These are phyloP conservation scores for Branchellion lobata DNA, from an alignment of 2,888 invertebrate species.

Conservation along the genomic window DNA sequence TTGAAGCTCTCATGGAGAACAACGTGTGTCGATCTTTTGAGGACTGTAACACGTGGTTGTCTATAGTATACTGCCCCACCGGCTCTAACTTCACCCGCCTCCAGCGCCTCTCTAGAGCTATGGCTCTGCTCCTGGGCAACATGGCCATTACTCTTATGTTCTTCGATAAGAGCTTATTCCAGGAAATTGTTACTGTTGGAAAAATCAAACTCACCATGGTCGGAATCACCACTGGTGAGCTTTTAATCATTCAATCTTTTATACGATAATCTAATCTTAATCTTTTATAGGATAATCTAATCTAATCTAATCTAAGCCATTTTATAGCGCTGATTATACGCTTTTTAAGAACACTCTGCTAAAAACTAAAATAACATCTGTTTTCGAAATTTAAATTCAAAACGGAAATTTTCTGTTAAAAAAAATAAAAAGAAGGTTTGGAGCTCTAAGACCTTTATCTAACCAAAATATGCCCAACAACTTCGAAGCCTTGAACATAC, in stretches of 20 bases:
- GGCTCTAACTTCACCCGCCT: constrained; percentile 25
- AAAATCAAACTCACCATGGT: constrained; percentile 16
- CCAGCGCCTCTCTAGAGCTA: constrained; percentile 17
- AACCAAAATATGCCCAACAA: no score
- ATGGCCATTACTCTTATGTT: constrained; percentile 23
- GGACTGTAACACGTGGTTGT: constrained; percentile 37
- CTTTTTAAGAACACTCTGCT: no score
- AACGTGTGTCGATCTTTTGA: constrained; percentile 21
- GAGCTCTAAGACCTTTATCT: no score
- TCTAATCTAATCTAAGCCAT: no score
- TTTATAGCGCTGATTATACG: no score
- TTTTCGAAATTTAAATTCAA: no score
- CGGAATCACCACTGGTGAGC: constrained; percentile 16
- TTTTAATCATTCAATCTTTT: neutral
- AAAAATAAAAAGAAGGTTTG: no score
- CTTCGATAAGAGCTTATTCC: constrained; percentile 5
- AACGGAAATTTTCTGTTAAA: no score
- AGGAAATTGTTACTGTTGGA: constrained; percentile 27
- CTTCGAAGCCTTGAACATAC: no score
- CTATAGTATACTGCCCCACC: constrained; percentile 15
- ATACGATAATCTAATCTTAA: no score
- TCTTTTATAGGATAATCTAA: no score
- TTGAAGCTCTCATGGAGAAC: constrained; percentile 27
- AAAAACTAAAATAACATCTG: no score
- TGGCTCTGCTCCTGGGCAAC: constrained; percentile 26